A percentile compares a stretch with the other conserved stretches of the same genome.
Conservation (phyloP, 2,888 invertebrate species). For the Allacma fusca region DNA sequence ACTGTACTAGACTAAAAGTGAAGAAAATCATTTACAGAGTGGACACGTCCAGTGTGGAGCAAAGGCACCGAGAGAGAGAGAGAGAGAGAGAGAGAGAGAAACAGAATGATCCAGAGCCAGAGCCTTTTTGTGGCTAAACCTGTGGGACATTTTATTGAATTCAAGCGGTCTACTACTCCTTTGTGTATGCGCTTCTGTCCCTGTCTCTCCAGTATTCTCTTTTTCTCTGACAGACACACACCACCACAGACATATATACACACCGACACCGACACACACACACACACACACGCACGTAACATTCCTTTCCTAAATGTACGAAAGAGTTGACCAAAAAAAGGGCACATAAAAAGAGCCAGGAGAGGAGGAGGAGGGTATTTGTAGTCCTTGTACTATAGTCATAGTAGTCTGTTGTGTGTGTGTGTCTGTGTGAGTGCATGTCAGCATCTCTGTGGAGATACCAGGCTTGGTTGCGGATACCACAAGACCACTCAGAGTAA, state of each 20-base stretch:
- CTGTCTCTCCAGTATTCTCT: not conserved
- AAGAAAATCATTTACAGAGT: no score
- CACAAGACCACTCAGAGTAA: constrained; percentile 47
- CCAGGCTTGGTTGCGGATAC: constrained; percentile 25
- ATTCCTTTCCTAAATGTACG: no score
- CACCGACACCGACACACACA: not conserved
- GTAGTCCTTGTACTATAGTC: no score
- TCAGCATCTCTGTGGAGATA: not conserved
- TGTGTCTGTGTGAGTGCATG: not conserved
- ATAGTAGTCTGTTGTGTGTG: no score
- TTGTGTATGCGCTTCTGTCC: not conserved
- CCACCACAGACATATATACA: no score
- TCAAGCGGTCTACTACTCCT: constrained; percentile 32
- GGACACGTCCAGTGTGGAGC: no score
- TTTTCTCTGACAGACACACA: no score
- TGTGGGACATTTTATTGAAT: constrained; percentile 45
- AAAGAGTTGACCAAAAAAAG: not conserved
- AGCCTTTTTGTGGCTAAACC: constrained; percentile 10
- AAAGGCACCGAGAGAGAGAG: no score
- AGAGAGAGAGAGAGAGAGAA: not conserved
- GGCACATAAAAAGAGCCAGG: not conserved
- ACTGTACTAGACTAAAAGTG: no score
- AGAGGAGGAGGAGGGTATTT: no score
- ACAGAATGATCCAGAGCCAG: not conserved
- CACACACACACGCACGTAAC: not conserved